These are phyloP conservation scores for Plutomurus gul DNA, from an alignment of 1,140 invertebrate genomes.

Conservation along the genomic window DNA sequence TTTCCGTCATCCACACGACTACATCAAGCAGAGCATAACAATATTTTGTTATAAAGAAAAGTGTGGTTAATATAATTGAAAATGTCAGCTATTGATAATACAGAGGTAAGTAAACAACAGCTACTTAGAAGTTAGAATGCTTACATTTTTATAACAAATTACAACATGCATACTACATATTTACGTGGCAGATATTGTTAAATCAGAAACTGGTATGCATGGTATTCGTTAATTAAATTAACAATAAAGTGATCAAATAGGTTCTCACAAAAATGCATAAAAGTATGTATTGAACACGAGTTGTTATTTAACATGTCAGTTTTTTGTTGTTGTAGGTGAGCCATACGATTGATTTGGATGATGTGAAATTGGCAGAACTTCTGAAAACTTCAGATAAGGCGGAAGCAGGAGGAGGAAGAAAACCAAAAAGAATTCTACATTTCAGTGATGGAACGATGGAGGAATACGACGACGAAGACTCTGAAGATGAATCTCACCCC, in stretches of 20 bases:
- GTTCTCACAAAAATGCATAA: no score
- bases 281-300: no score
- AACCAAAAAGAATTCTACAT: conserved; percentile 46
- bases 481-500: neutral
- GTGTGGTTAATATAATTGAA: no score
- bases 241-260: no score
- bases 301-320: no score
- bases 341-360: conserved; percentile 1
- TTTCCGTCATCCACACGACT: no score
- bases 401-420: neutral
- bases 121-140: neutral
- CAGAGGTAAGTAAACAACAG: conserved; percentile 10
- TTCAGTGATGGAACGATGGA: conserved; percentile 52
- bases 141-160: neutral
- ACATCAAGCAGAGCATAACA: no score
- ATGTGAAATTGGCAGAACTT: neutral
- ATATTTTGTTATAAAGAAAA: no score
- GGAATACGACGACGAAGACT: conserved; percentile 44
- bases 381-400: neutral
- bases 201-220: no score
- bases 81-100: conserved; percentile 46
- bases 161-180: neutral
- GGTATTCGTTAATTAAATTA: no score
- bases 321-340: neutral
- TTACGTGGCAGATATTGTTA: no score